Percentiles rank a stretch among this genome's conserved stretches.
Conservation (phyloP, 2,113 vertebrate species). For the Pampusana beccarii region DNA sequence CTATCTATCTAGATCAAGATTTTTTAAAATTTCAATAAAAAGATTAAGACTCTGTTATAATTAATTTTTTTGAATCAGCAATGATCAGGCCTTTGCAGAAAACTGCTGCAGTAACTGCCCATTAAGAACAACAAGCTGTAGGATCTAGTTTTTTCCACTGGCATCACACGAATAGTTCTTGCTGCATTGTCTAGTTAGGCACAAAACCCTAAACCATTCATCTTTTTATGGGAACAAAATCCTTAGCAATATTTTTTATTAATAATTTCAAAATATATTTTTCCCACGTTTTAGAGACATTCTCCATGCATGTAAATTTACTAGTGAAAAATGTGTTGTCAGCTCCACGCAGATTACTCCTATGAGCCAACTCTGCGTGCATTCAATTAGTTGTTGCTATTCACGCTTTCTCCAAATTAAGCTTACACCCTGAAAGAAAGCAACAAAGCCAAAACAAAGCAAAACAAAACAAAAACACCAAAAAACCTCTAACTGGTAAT, state of each 20-base stretch:
- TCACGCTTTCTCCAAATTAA: neutral
- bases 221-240: neutral
- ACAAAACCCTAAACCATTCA: accelerated
- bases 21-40: neutral
- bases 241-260: neutral
- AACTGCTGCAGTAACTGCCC: neutral
- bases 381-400: neutral
- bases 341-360: neutral
- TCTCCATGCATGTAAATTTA: neutral
- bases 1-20: neutral
- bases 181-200: accelerated
- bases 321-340: neutral
- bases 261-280: neutral
- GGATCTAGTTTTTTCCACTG: neutral
- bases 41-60: neutral
- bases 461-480: neutral
- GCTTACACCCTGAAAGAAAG: neutral
- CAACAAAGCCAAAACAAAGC: too few species aligned
- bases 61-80: neutral
- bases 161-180: neutral
- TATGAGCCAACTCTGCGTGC: neutral
- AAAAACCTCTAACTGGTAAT: neutral
- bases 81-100: neutral
- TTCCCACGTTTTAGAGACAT: neutral
- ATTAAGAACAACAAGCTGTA: neutral